A percentile compares a stretch with the other conserved stretches of the same genome.
Evolutionary conservation across 2,113 vertebrate genomes (phyloP).

Genomic region (Melanotaenia duboulayi): DNA sequence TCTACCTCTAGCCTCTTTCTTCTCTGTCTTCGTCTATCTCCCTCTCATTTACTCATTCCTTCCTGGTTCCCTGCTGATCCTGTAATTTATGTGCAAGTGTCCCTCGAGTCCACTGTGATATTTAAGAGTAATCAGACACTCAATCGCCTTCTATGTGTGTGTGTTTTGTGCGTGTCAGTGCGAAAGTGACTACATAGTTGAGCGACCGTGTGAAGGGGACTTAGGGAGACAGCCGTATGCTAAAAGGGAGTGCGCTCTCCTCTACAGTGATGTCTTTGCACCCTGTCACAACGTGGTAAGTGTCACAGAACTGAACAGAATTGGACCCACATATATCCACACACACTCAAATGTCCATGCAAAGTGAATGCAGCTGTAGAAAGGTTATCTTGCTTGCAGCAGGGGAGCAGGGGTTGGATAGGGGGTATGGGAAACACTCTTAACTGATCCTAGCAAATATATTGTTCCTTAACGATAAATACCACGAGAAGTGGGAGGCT

Average conservation of each 20-base stretch:
- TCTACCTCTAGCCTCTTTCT: constrained; percentile 25
- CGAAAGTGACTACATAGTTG: constrained; percentile 88
- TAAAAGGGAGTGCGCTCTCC: constrained; percentile 95
- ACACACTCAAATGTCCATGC: constrained; percentile 11
- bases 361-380: constrained; percentile 12
- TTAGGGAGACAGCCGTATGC: constrained; percentile 96
- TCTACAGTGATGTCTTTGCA: constrained; percentile 97
- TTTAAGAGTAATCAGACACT: constrained; percentile 79
- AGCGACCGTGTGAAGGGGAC: constrained; percentile 93
- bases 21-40: constrained; percentile 40
- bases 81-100: constrained; percentile 53
- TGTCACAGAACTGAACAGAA: constrained; percentile 36
- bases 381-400: constrained; percentile 48
- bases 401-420: constrained; percentile 21
- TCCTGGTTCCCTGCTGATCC: constrained; percentile 18
- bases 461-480: constrained; percentile 28
- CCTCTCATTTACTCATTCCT: constrained; percentile 19
- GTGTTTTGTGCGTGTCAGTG: constrained; percentile 84
- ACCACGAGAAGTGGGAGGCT: constrained; percentile 29
- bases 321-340: constrained; percentile 5
- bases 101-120: constrained; percentile 68
- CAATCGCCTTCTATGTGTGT: constrained; percentile 50
- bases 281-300: constrained; percentile 97
- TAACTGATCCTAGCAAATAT: constrained; percentile 50
- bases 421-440: constrained; percentile 53